Evolutionary conservation across 2,888 invertebrate species (phyloP), one percentile per base, ranked within the genome.

Genomic region (Malthinus seriepunctatus): DNA sequence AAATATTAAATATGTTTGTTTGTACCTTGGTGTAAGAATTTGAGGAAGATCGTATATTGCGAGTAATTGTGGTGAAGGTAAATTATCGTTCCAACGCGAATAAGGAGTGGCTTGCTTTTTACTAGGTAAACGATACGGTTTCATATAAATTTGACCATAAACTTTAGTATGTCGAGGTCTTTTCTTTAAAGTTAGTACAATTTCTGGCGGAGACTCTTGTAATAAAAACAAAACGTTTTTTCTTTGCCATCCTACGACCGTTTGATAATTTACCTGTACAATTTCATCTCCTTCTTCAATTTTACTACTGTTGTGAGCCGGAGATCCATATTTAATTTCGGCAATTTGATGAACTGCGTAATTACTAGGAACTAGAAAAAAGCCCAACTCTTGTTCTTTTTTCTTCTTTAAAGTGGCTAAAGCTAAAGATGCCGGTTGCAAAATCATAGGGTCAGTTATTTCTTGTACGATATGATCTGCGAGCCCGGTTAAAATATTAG

Each of bases 261-360:
- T 87, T 73, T 87, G 87, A 73, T 88, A 88, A 75, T 87, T 87
- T 23, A 87, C 86, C 87, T 95, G 94, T 38, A 97, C 90, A 68
- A 98, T 93, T 82, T 98, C 97, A 80, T 98, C 97, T 0, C 97
- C 97, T 69, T 91, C 90, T 79, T 95, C 95, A 72, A 98, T 90
- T 80, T 93, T 93, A 1, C 92, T 92, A 68, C 93, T 92, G 33
- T 91, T 88, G 80, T 96, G 95, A 37, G 97, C 95, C 1, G 95
- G 94, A 48, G 95, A 94, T 71, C 94, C 90, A 78, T 90, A 90
- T 76, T 94, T 93, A 51, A 97, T 90, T 74, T 92, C 91, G 11
- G 91, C 91, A 57, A 98, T 90, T 75, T 93, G 91, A 75, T 83
- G 86, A 64, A 88, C 84, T 0, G 89, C 88, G 77, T 90, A 90